These are phyloP conservation scores for Patiria pectinifera DNA, from an alignment of 53 echinoderm and acorn worm genomes.

Conservation along the genomic window DNA sequence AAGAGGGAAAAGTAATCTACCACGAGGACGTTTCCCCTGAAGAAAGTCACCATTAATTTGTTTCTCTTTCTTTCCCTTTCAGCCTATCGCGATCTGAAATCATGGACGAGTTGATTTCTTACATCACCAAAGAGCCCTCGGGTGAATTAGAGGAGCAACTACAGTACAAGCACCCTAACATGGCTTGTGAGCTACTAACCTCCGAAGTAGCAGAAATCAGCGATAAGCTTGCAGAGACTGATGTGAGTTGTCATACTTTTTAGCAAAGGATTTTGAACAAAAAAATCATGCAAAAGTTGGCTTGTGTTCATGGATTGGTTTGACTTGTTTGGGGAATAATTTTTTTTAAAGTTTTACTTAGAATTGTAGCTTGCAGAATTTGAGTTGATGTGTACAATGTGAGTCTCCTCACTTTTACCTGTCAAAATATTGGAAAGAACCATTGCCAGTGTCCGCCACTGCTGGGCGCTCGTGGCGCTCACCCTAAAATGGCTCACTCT, in stretches of 20 bases:
- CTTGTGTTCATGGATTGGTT: no score
- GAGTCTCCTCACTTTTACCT: no score
- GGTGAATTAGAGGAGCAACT: conserved; percentile 87
- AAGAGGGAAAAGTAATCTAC: no score
- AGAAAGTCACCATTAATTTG: not conserved
- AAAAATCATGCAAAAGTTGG: no score
- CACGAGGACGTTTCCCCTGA: not conserved
- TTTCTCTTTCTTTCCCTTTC: not conserved
- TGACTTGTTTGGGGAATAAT: no score
- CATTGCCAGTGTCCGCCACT: no score
- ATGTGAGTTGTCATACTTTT: conserved; percentile 61
- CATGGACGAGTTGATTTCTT: conserved; percentile 88
- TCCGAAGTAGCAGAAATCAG: conserved; percentile 89
- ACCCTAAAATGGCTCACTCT: no score
- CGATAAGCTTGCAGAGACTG: conserved; percentile 95
- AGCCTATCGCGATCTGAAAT: conserved; percentile 88
- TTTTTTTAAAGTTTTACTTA: no score
- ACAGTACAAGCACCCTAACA: conserved; percentile 97
- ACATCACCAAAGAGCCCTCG: conserved; percentile 90
- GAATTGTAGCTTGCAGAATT: not conserved
- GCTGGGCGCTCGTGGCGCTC: no score
- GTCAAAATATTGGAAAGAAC: no score
- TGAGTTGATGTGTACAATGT: not conserved
- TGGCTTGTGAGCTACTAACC: conserved; percentile 95
- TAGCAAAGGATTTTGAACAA: no score